Evolutionary conservation across 2,888 invertebrate species (phyloP), one percentile per base, ranked within the genome.

Genomic region (Gymnocheta viridis): DNA sequence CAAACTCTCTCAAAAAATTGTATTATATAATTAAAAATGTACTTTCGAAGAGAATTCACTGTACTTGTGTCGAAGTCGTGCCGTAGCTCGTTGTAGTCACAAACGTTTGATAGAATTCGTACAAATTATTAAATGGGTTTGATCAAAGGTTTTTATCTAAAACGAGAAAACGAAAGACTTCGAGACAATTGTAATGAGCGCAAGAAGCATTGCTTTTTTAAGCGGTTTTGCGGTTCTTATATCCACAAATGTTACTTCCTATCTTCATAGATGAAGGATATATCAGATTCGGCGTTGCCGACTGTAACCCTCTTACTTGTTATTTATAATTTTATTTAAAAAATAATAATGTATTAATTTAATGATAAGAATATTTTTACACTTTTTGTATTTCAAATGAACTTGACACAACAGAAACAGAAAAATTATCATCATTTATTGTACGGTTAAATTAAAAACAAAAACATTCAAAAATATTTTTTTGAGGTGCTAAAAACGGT

Each of bases 391-490:
- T 44, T 62, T 54, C 32, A 73, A 82, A 73, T 78, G 82, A 82
- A 82, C 82, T 82, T 82, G 82, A 82, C 73, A 82, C 78, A 73
- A 69, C 44, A 44, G 41, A 60, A 69, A 27, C 66, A 44, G 58
- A 58, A 67, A 70, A 47, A 67, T 60, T 64, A 72, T 64, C 12
- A 72, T 64, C 22, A 54, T 44, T 67, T 77, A 58, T 38, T 72
- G 49, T 58, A 49, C 66, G 64, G 9, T 58, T 73, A 22, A 24
- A 72, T 24, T 44, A 22, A 78, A 69, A 62, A 60, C n/a, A n/a
- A 66, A 60, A 51, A 51, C 1, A 69, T 44, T 67, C 6, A 70
- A 79, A 70, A 56, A 41, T 14, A 41, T 27, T 19, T 32, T 62
- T 62, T 62, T 62, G 41, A 29, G 32, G 35, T 49, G 54, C 32